Conservation (phyloP, 2,113 vertebrate genomes). For the Ceyx melanurus region DNA sequence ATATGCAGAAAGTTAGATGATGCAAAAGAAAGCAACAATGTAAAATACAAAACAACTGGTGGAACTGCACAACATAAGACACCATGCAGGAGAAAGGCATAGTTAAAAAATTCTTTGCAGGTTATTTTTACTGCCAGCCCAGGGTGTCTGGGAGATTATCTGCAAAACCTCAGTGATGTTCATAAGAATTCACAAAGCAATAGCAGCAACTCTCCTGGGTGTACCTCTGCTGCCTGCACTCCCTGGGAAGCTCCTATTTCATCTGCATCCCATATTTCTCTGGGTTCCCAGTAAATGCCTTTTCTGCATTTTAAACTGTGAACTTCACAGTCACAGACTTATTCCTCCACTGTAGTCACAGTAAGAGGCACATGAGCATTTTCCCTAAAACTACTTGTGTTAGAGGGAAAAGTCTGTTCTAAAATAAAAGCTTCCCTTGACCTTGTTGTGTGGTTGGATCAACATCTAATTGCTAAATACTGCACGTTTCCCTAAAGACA, state of each 20-base stretch:
- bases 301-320: background rate
- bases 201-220: background rate
- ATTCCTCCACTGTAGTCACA: background rate
- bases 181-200: background rate
- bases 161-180: background rate
- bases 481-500: slow-evolving; percentile 2
- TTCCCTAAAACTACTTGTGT: background rate
- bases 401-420: background rate
- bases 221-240: background rate
- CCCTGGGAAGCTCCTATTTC: background rate
- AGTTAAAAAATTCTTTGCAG: background rate
- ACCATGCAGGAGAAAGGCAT: background rate
- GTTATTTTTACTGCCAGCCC: background rate
- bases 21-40: background rate
- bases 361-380: background rate
- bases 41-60: background rate
- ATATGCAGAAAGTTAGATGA: background rate
- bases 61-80: background rate
- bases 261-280: background rate
- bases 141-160: background rate
- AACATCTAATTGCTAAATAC: slow-evolving; percentile 35
- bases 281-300: background rate
- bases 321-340: background rate
- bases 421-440: slow-evolving; percentile 44
- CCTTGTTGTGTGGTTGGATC: slow-evolving; percentile 36